Percentiles rank a stretch among this genome's conserved stretches.
Conservation (phyloP, 1,140 invertebrate genomes). For the Cydia pomonella region DNA sequence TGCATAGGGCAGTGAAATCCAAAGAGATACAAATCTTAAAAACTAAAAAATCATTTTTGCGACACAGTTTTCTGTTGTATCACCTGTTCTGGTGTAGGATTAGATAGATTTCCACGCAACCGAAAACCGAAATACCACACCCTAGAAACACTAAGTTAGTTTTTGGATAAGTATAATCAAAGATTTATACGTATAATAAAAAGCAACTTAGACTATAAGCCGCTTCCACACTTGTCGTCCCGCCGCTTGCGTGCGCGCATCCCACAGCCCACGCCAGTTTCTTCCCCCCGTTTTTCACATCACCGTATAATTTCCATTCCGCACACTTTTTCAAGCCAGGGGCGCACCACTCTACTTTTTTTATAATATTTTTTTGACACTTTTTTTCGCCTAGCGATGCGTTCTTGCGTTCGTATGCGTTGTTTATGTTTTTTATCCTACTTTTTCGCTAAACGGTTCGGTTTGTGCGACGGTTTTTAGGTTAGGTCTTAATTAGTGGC, state of each 20-base stretch:
- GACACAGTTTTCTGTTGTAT: too few relatives aligned
- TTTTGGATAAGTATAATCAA: too few relatives aligned
- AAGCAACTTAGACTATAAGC: not conserved
- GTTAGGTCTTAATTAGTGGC: conserved; percentile 10
- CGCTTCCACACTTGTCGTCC: conserved; percentile 40
- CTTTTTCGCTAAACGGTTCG: not conserved
- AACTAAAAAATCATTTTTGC: too few relatives aligned
- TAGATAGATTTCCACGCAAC: too few relatives aligned
- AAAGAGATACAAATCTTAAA: too few relatives aligned
- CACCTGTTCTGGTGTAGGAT: too few relatives aligned
- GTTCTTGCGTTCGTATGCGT: not conserved
- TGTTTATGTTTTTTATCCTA: conserved; percentile 23
- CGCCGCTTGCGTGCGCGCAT: conserved; percentile 48
- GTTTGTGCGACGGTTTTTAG: conserved; percentile 10
- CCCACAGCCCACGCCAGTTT: conserved; percentile 63
- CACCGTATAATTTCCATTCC: conserved; percentile 67
- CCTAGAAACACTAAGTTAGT: too few relatives aligned
- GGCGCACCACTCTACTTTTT: conserved; percentile 50
- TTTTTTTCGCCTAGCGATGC: conserved; percentile 38
- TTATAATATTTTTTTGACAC: conserved; percentile 42
- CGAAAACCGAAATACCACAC: too few relatives aligned
- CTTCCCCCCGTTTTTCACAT: conserved; percentile 64
- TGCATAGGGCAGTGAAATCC: too few relatives aligned
- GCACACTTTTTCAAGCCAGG: conserved; percentile 64
- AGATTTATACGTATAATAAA: not conserved